phyloP scores from a whole-genome alignment of 2,113 vertebrate genomes.

The Onychorhynchus coronatus region DNA sequence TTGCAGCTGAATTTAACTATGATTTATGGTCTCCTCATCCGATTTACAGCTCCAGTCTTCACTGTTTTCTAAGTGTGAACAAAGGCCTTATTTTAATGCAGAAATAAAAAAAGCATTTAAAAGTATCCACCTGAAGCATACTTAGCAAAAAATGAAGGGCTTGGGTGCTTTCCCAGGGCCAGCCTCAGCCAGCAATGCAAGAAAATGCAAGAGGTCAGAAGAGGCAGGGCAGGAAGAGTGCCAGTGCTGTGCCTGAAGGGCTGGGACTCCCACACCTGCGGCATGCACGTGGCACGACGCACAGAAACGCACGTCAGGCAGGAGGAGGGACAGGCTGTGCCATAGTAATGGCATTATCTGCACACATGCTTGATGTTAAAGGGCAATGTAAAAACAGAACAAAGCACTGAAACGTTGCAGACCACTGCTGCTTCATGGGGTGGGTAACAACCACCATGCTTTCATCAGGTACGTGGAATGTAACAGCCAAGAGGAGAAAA shows the following conservation, averaged over 20 bases:
- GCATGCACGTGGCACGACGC: neutral
- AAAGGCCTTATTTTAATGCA: neutral
- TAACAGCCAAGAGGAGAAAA: neutral
- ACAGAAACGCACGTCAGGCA: neutral
- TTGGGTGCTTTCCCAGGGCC: neutral
- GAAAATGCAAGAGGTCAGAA: neutral
- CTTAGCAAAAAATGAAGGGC: rapidly evolving
- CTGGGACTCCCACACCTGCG: neutral
- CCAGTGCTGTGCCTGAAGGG: rapidly evolving
- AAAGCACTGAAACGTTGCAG: neutral
- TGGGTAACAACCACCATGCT: rapidly evolving
- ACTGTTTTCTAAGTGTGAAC: neutral
- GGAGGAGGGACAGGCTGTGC: neutral
- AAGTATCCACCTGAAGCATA: neutral
- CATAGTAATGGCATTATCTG: neutral
- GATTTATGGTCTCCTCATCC: neutral
- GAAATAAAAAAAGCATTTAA: neutral
- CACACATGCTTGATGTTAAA: neutral
- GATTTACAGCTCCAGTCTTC: neutral
- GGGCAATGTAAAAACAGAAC: neutral
- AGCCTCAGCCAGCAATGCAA: rapidly evolving
- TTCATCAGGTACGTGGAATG: rapidly evolving
- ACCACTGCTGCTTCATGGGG: neutral
- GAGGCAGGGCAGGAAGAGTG: neutral
- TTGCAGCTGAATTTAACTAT: neutral